Conservation (phyloP, 2,888 invertebrate genomes). For the Cheilosia vernalis region DNA sequence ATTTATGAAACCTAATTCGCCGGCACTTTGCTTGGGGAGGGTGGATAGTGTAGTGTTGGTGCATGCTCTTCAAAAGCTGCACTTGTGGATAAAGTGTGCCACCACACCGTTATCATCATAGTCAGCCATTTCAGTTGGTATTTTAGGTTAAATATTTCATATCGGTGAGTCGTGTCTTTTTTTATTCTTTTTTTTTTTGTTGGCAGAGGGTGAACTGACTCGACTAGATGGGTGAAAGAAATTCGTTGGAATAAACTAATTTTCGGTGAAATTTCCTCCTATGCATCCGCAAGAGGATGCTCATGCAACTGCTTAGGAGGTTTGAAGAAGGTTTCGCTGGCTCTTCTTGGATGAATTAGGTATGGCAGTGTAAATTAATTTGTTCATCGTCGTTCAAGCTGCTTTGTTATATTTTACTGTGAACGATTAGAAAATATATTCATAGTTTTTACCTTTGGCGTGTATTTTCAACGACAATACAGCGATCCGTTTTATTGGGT, state of each 20-base stretch:
- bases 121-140: slow-evolving; percentile 29
- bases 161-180: not conserved
- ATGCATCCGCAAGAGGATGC: not conserved
- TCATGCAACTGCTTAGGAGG: slow-evolving; percentile 23
- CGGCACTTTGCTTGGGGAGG: slow-evolving; percentile 36
- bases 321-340: not conserved
- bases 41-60: slow-evolving; percentile 10
- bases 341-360: slow-evolving; percentile 10
- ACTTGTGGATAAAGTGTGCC: slow-evolving; percentile 56
- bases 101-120: slow-evolving; percentile 50
- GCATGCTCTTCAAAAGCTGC: slow-evolving; percentile 51
- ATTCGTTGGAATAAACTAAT: slow-evolving; percentile 22
- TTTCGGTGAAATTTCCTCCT: slow-evolving; percentile 9
- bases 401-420: slow-evolving; percentile 10
- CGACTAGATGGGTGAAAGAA: not conserved
- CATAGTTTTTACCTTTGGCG: slow-evolving; percentile 4
- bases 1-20: slow-evolving; percentile 71
- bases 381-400: slow-evolving; percentile 23
- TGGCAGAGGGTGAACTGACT: no score
- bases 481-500: not conserved
- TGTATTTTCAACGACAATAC: not conserved
- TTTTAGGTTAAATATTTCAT: slow-evolving; percentile 28
- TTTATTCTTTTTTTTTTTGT: no score
- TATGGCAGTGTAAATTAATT: slow-evolving; percentile 38
- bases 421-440: slow-evolving; percentile 12